These are phyloP conservation scores for Thaleichthys pacificus DNA, from an alignment of 2,797 vertebrate genomes.

Conservation along the genomic window DNA sequence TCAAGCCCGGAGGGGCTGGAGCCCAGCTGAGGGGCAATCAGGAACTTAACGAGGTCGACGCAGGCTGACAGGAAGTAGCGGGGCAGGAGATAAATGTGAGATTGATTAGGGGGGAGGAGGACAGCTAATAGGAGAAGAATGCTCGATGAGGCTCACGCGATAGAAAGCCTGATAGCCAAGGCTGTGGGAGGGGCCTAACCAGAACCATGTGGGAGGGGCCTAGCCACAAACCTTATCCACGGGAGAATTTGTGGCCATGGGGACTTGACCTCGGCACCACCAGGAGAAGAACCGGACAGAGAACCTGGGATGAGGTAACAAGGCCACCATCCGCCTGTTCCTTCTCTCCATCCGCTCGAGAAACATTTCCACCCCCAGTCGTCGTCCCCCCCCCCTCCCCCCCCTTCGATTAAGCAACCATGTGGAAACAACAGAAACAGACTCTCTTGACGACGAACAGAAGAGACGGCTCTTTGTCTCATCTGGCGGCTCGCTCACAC, in stretches of 20 bases:
- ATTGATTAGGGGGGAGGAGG: conserved; percentile 37
- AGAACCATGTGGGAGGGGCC: conserved; percentile 3
- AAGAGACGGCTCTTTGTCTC: too few relatives aligned
- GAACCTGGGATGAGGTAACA: not conserved
- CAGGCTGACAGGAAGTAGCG: conserved; percentile 7
- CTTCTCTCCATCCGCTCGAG: conserved; percentile 14
- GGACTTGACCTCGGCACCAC: not conserved
- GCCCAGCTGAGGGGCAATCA: conserved; percentile 43
- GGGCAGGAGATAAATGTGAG: conserved; percentile 35
- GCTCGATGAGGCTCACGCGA: conserved; percentile 43
- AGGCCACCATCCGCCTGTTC: too few relatives aligned
- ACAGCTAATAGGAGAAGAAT: conserved; percentile 40
- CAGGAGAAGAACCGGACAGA: not conserved
- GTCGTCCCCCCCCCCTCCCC: conserved; percentile 6
- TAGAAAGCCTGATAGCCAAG: conserved; percentile 12
- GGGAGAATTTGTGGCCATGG: not conserved
- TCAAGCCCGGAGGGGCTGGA: conserved; percentile 32
- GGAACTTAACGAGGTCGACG: conserved; percentile 41
- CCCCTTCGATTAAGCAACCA: conserved; percentile 10
- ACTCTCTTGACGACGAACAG: too few relatives aligned
- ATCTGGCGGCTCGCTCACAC: too few relatives aligned
- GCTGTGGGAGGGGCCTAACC: conserved; percentile 17
- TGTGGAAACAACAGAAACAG: conserved; percentile 22
- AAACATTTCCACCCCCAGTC: not conserved
- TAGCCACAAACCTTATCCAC: not conserved